These are phyloP conservation scores for Brachionus paranguensis DNA, from an alignment of 1,140 invertebrate genomes.

Conservation along the genomic window DNA sequence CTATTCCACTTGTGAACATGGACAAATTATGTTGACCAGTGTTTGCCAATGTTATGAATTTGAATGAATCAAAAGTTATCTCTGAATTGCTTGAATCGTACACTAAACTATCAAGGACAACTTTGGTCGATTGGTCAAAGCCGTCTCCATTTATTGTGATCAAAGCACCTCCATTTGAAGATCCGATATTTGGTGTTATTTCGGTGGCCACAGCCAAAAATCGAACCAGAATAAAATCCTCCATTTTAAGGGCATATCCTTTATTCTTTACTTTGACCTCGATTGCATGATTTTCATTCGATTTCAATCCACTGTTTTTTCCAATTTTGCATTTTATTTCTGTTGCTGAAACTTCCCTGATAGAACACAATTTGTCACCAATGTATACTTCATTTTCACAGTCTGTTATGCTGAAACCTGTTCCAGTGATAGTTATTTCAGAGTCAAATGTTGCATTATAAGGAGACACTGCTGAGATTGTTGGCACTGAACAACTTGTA, in stretches of 20 bases:
- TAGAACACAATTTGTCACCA: neutral
- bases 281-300: neutral
- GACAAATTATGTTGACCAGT: neutral
- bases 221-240: neutral
- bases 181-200: neutral
- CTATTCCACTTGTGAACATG: neutral
- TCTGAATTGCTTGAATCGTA: constrained; percentile 40
- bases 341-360: constrained; percentile 12
- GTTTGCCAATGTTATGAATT: neutral
- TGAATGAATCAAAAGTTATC: neutral
- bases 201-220: neutral
- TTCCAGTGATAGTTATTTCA: constrained; percentile 42
- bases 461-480: neutral
- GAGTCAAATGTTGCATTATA: neutral
- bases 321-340: constrained; percentile 23
- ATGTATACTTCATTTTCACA: constrained; percentile 1
- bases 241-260: neutral
- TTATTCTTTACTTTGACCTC: constrained; percentile 6
- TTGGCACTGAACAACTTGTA: neutral
- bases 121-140: constrained; percentile 26
- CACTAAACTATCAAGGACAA: constrained; percentile 41
- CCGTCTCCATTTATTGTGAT: neutral
- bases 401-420: constrained; percentile 14
- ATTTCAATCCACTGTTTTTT: neutral
- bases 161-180: neutral